Conservation (phyloP, 64 coral and sea anemone genomes). For the Platygyra sinensis region DNA sequence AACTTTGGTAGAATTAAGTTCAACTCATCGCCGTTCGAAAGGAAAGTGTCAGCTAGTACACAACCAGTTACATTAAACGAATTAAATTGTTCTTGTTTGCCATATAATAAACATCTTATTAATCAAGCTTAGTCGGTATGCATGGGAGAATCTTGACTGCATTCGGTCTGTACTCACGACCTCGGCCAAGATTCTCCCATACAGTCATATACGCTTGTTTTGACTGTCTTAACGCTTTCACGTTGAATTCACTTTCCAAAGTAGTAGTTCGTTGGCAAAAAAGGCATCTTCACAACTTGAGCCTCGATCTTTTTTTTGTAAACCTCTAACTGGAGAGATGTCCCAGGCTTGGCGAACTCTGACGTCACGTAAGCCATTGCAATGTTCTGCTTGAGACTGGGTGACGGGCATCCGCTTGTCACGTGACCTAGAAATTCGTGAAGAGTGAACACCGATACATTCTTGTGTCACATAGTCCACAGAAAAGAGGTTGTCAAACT, state of each 20-base stretch:
- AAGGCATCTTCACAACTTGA: conserved; percentile 96
- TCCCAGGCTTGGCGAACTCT: conserved; percentile 77
- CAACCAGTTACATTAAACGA: no score
- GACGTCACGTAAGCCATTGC: conserved; percentile 92
- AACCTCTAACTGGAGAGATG: conserved; percentile 77
- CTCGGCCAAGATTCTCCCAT: no score
- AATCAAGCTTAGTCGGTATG: no score
- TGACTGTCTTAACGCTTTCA: background rate
- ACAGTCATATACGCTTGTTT: no score
- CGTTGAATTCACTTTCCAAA: conserved; percentile 75
- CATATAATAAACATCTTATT: no score
- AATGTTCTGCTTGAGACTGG: conserved; percentile 93
- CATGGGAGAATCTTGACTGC: no score
- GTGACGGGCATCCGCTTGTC: conserved; percentile 95
- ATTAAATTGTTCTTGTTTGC: no score
- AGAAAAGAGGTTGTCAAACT: no score
- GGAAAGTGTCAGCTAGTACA: no score
- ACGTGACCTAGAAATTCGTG: conserved; percentile 64
- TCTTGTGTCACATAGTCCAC: background rate
- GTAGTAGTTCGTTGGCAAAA: conserved; percentile 95
- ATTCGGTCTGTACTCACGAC: no score
- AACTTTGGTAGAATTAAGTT: no score
- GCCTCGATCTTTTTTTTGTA: conserved; percentile 89
- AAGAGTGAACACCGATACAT: background rate
- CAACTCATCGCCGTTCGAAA: no score